A percentile compares a stretch with the other conserved stretches of the same genome.
Conservation (phyloP, 2,888 invertebrate species). For the Merodon equestris region DNA sequence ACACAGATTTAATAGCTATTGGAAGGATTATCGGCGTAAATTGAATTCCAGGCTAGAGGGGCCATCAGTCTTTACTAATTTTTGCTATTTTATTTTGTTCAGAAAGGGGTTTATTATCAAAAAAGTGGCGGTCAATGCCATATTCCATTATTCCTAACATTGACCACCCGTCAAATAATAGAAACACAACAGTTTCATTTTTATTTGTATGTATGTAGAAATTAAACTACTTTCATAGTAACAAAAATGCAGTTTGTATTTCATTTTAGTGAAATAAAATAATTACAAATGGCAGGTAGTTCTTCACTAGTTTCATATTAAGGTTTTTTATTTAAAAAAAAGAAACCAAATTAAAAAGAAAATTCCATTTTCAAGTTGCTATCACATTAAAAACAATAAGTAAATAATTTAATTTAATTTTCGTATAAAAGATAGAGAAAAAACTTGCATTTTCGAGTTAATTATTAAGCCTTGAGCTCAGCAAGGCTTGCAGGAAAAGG, state of each 20-base stretch:
- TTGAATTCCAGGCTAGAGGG: no score
- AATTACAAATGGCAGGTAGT: no score
- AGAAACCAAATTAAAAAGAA: neutral
- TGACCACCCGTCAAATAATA: no score
- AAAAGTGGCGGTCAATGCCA: constrained; percentile 1
- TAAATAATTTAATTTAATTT: neutral
- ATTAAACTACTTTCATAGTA: constrained; percentile 5
- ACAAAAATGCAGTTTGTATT: neutral
- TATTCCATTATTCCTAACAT: constrained; percentile 10
- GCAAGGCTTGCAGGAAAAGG: no score
- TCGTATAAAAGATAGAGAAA: neutral
- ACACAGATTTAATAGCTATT: no score
- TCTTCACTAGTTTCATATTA: neutral
- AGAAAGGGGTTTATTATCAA: constrained; percentile 6
- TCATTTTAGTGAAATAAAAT: neutral
- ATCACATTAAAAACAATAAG: neutral
- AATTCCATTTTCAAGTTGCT: neutral
- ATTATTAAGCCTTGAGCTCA: no score
- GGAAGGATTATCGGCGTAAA: no score
- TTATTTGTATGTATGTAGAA: no score
- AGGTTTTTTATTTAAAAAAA: neutral
- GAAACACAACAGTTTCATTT: no score
- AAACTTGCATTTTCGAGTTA: no score
- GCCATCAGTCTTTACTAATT: no score
- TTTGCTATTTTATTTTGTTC: no score